Conservation (phyloP, 1,140 invertebrate species). For the Dinoponera quadriceps region DNA sequence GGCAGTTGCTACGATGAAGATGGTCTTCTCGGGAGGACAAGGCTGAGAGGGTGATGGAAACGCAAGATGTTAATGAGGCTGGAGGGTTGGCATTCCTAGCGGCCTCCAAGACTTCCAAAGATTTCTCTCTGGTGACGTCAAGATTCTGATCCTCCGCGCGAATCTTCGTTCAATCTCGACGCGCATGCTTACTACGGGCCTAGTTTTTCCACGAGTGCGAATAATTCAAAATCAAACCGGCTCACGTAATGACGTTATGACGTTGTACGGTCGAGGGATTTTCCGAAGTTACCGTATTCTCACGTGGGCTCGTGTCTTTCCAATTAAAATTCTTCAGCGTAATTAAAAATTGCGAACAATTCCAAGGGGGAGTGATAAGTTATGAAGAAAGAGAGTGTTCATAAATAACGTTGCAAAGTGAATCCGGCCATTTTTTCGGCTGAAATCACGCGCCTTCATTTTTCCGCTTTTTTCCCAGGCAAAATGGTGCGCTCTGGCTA, state of each 20-base stretch:
- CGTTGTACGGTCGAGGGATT: not conserved
- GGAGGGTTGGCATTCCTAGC: constrained; percentile 85
- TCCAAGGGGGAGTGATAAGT: not conserved
- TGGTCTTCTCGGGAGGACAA: constrained; percentile 76
- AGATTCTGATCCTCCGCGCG: constrained; percentile 77
- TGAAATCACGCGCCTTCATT: constrained; percentile 25
- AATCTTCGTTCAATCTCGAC: constrained; percentile 80
- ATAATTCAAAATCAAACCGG: not conserved
- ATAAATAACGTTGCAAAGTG: constrained; percentile 15
- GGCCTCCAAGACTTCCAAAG: constrained; percentile 84
- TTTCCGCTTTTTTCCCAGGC: constrained; percentile 38
- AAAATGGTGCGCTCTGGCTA: constrained; percentile 55
- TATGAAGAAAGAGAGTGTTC: constrained; percentile 7
- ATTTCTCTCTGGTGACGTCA: constrained; percentile 84
- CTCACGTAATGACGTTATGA: not conserved
- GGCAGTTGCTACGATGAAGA: constrained; percentile 78
- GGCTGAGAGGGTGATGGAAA: constrained; percentile 80
- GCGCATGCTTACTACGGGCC: constrained; percentile 48
- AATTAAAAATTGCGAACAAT: not conserved
- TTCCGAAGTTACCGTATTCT: not conserved
- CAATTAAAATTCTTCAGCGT: no score
- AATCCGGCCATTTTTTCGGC: not conserved
- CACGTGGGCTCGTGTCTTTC: not conserved
- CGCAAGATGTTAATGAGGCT: constrained; percentile 86
- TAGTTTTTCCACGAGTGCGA: constrained; percentile 6